Evolutionary conservation across 2,888 invertebrate genomes (phyloP), one percentile per base, ranked within the genome.

Genomic region (Leucophora obtusa): DNA sequence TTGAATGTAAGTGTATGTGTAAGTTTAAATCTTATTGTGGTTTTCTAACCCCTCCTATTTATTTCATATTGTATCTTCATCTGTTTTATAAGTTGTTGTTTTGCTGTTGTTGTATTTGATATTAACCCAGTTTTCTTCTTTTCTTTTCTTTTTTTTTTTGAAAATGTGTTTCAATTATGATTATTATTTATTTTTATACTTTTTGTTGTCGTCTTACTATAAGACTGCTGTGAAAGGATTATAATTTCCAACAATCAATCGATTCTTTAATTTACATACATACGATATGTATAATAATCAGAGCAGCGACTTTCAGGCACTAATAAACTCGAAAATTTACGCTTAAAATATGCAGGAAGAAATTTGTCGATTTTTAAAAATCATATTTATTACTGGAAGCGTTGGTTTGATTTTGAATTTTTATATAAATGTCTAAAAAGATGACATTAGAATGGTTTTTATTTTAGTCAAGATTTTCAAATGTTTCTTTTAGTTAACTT

Each of bases 21-120:
- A 24, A 33, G 21, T 53, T 38, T 65, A 63, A 76, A 76, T 76
- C 76, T 63, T 66, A 47, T 47, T 66, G 70, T 77, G 59, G 66
- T n/a, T 63, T 69, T 66, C 33, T 35, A 6, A 3, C 28, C 28
- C 28, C 38, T 38, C 18, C 21, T 53, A 15, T n/a, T 21, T 35
- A 65, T 72, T 54, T 66, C 38, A 38, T 59, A 73, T 59, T 54
- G 66, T 56, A 68, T 77, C 53, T 66, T 68, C 66, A 56, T 72
- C 35, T 60, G 58, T 50, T 53, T 59, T 28, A 35, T 14, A 15
- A 69, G 2, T 59, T 21, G 21, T 47, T 53, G 8, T 47, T 60
- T 50, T 53, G 9, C 56, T 62, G 56, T 65, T 66, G 47, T 74
- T 59, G 21, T 53, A 53, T 43, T 74, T 74, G 54, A 50, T 69